These are phyloP conservation scores for Sinocyclocheilus grahami DNA, from an alignment of 2,113 vertebrate genomes.

Conservation along the genomic window DNA sequence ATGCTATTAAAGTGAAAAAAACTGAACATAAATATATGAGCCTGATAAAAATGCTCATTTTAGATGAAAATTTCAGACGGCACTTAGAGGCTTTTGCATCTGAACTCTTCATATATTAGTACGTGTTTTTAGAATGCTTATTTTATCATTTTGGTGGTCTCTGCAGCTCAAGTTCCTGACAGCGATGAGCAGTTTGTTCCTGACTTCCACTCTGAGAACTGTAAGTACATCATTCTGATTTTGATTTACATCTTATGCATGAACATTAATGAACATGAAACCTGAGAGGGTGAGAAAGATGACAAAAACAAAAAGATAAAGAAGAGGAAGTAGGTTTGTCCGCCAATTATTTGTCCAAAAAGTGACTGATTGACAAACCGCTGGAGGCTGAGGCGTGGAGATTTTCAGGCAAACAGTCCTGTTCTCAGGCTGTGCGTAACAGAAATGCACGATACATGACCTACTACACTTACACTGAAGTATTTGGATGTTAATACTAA, in stretches of 20 bases:
- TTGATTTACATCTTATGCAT: conserved; percentile 11
- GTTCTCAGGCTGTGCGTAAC: conserved; percentile 54
- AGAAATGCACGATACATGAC: conserved; percentile 60
- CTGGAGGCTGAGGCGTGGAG: conserved; percentile 59
- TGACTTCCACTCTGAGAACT: conserved; percentile 95
- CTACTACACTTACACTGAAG: conserved; percentile 54
- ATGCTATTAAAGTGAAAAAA: too few species aligned
- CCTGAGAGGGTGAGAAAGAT: neutral
- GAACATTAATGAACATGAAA: conserved; percentile 33
- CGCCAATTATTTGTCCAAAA: conserved; percentile 11
- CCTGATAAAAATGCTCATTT: too few species aligned
- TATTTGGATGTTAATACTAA: conserved; percentile 61
- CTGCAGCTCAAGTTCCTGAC: conserved; percentile 98
- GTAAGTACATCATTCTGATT: conserved; percentile 80
- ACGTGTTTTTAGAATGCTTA: neutral
- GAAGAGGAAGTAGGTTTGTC: conserved; percentile 28
- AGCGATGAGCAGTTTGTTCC: conserved; percentile 97
- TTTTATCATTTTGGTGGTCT: conserved; percentile 40
- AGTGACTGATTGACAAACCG: conserved; percentile 53
- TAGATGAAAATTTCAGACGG: too few species aligned
- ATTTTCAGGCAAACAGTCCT: conserved; percentile 62
- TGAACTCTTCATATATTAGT: neutral
- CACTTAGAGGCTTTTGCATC: too few species aligned
- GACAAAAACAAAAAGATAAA: conserved; percentile 32
- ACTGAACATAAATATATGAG: too few species aligned